Conservation (phyloP, 2,888 invertebrate species). For the Leptinotarsa peninsularis region DNA sequence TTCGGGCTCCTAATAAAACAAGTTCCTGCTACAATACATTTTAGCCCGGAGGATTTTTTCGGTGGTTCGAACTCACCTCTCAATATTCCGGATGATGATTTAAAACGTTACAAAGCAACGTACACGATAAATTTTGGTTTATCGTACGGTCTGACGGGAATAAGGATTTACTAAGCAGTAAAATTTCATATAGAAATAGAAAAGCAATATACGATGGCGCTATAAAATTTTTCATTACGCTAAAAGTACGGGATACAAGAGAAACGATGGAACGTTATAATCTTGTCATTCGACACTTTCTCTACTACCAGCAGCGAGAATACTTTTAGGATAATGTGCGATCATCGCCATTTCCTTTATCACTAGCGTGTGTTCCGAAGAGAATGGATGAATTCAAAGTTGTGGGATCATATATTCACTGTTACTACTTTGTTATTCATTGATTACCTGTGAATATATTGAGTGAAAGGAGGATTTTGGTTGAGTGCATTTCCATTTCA, state of each 20-base stretch:
- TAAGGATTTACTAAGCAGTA: slow-evolving; percentile 53
- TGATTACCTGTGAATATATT: not conserved
- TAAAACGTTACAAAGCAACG: slow-evolving; percentile 37
- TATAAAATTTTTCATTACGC: slow-evolving; percentile 62
- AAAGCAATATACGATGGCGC: slow-evolving; percentile 51
- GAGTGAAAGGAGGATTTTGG: not conserved
- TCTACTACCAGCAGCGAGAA: slow-evolving; percentile 4
- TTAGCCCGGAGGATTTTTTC: not conserved
- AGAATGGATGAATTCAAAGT: slow-evolving; percentile 6
- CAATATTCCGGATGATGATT: slow-evolving; percentile 16
- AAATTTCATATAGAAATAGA: slow-evolving; percentile 55
- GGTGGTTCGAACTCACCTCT: not conserved
- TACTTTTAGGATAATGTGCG: slow-evolving; percentile 28
- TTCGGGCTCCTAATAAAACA: not conserved
- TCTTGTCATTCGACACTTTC: slow-evolving; percentile 52
- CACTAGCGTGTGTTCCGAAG: not conserved
- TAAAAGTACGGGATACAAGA: slow-evolving; percentile 56
- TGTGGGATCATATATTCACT: not conserved
- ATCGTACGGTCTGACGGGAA: slow-evolving; percentile 49
- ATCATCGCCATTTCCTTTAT: slow-evolving; percentile 14
- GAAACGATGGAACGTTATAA: slow-evolving; percentile 58
- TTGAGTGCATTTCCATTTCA: too few relatives aligned
- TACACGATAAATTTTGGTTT: slow-evolving; percentile 51
- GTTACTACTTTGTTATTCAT: not conserved
- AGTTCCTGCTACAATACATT: slow-evolving; percentile 4